A percentile compares a stretch with the other conserved stretches of the same genome.
phyloP scores from a whole-genome alignment of 2,888 invertebrate species.

The Ophraella communa region DNA sequence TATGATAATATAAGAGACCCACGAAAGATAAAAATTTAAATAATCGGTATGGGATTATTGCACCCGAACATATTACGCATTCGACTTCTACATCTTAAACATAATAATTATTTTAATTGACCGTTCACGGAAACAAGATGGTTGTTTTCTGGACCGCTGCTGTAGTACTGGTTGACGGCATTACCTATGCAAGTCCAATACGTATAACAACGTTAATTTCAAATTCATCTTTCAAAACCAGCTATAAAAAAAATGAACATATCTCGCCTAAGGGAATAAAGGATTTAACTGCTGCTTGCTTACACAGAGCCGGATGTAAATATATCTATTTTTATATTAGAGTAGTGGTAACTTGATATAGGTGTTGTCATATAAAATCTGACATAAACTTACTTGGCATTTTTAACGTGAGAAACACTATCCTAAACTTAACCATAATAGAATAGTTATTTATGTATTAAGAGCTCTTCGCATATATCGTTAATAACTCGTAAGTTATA shows the following conservation, averaged over 20 bases:
- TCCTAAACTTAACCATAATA: too few relatives aligned
- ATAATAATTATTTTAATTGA: slow-evolving; percentile 28
- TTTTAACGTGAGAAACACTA: too few relatives aligned
- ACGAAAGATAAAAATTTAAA: too few relatives aligned
- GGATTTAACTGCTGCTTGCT: slow-evolving; percentile 6
- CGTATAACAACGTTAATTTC: slow-evolving; percentile 29
- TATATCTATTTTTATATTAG: too few relatives aligned
- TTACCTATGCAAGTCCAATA: not conserved
- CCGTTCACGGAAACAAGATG: slow-evolving; percentile 23
- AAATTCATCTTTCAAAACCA: slow-evolving; percentile 20
- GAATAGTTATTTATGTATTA: too few relatives aligned
- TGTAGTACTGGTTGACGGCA: slow-evolving; percentile 4
- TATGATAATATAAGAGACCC: too few relatives aligned
- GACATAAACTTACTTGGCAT: too few relatives aligned
- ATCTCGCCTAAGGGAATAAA: slow-evolving; percentile 23
- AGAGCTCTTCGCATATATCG: too few relatives aligned
- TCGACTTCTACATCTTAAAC: slow-evolving; percentile 15
- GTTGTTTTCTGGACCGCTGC: slow-evolving; percentile 18
- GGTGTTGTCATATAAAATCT: too few relatives aligned
- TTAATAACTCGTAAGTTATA: too few relatives aligned
- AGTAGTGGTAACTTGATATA: too few relatives aligned
- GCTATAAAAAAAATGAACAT: slow-evolving; percentile 27
- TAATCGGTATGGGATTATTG: slow-evolving; percentile 27
- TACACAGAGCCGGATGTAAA: not conserved
- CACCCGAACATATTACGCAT: slow-evolving; percentile 29